A percentile compares a stretch with the other conserved stretches of the same genome.
Conservation (phyloP, 2,888 invertebrate species). For the Argyra leucocephala region DNA sequence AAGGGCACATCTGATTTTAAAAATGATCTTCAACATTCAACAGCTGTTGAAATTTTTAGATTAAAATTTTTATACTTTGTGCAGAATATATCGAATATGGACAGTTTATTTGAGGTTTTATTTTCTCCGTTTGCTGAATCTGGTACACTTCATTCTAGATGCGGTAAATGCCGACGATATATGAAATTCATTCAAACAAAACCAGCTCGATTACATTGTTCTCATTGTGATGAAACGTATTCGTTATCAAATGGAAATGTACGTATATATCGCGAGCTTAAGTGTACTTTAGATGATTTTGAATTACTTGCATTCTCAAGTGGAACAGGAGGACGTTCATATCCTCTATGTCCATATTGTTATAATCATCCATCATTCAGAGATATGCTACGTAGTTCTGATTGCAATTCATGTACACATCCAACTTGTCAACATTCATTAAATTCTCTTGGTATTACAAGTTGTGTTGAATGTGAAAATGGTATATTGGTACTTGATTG, state of each 20-base stretch:
- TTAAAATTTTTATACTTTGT: conserved; percentile 96
- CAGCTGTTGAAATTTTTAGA: conserved; percentile 88
- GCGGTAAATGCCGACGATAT: conserved; percentile 88
- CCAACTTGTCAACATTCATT: conserved; percentile 88
- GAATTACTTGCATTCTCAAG: conserved; percentile 90
- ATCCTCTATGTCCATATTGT: conserved; percentile 94
- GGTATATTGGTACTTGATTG: conserved; percentile 84
- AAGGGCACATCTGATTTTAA: conserved; percentile 79
- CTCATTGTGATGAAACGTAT: conserved; percentile 94
- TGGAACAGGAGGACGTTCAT: conserved; percentile 91
- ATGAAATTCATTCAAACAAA: conserved; percentile 84
- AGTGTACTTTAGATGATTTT: conserved; percentile 96
- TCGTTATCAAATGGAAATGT: conserved; percentile 85
- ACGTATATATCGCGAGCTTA: conserved; percentile 85
- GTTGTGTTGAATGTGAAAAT: conserved; percentile 84
- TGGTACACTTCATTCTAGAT: conserved; percentile 85
- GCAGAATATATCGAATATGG: conserved; percentile 88
- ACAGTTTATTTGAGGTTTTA: conserved; percentile 92
- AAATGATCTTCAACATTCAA: conserved; percentile 78
- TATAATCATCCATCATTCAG: conserved; percentile 97
- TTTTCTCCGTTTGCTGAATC: conserved; percentile 92
- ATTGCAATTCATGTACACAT: conserved; percentile 93
- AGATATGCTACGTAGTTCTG: conserved; percentile 89
- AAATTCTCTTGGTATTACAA: conserved; percentile 76
- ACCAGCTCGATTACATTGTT: conserved; percentile 88